Conservation (phyloP, 2,888 invertebrate genomes). For the Patella caerulea region DNA sequence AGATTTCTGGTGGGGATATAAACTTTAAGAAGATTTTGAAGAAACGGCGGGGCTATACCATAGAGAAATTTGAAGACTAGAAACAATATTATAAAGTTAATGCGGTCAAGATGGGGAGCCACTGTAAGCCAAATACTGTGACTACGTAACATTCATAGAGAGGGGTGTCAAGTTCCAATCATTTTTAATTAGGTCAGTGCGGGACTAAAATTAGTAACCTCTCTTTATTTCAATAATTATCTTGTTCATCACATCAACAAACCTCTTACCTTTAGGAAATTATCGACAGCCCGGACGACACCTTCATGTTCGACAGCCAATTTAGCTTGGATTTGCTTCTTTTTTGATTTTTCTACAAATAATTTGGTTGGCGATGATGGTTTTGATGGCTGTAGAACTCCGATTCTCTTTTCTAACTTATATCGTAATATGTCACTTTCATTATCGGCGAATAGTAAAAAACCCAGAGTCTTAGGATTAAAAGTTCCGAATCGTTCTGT, state of each 20-base stretch:
- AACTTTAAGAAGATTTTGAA: too few relatives aligned
- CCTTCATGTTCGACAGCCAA: conserved; percentile 49
- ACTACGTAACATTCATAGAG: too few relatives aligned
- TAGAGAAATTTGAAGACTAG: too few relatives aligned
- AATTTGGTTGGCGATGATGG: conserved; percentile 34
- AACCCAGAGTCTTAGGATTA: conserved; percentile 52
- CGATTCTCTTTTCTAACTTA: conserved; percentile 55
- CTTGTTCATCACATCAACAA: conserved; percentile 48
- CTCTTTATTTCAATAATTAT: conserved; percentile 39
- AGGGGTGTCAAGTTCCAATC: not conserved
- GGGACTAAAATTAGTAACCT: not conserved
- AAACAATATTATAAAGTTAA: conserved; percentile 44
- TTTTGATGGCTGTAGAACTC: conserved; percentile 40
- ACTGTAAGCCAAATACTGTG: conserved; percentile 31
- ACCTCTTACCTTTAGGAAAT: conserved; percentile 50
- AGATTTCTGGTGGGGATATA: too few relatives aligned
- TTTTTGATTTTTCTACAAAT: conserved; percentile 35
- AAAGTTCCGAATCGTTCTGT: conserved; percentile 43
- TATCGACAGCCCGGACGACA: conserved; percentile 51
- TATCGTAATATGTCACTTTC: conserved; percentile 58
- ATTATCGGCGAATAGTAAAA: conserved; percentile 49
- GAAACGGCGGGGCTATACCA: too few relatives aligned
- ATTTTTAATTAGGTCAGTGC: not conserved
- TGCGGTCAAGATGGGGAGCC: conserved; percentile 46
- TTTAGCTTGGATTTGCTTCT: conserved; percentile 47